Percentiles rank a stretch among this genome's conserved stretches.
Evolutionary conservation across 2,888 invertebrate species (phyloP).

Genomic region (Meghimatium bilineatum): DNA sequence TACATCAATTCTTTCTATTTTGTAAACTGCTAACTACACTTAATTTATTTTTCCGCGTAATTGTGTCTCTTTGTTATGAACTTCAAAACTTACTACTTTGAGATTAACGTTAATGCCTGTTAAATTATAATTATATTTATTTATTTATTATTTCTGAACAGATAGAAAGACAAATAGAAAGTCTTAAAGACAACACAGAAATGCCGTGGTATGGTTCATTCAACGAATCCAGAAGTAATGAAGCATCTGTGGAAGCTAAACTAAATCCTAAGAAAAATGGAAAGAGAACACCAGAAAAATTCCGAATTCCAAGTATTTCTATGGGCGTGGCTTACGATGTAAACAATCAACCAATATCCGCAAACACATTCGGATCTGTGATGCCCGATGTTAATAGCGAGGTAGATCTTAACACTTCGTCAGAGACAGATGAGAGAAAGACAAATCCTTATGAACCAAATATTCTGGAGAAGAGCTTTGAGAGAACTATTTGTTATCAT

Average conservation of each 20-base stretch:
- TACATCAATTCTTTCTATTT: too few relatives aligned
- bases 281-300: neutral
- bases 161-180: neutral
- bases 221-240: neutral
- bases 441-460: slow-evolving; percentile 38
- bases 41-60: too few relatives aligned
- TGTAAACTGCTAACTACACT: too few relatives aligned
- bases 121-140: too few relatives aligned
- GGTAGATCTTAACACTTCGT: slow-evolving; percentile 44
- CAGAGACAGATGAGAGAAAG: slow-evolving; percentile 40
- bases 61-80: too few relatives aligned
- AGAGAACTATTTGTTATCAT: slow-evolving; percentile 45
- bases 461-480: slow-evolving; percentile 45
- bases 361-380: slow-evolving; percentile 46
- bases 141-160: too few relatives aligned
- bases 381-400: slow-evolving; percentile 47
- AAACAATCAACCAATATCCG: slow-evolving; percentile 37
- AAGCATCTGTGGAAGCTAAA: neutral
- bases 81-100: too few relatives aligned
- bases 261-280: neutral
- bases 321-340: slow-evolving; percentile 38
- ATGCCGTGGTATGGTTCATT: slow-evolving; percentile 34
- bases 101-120: too few relatives aligned
- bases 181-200: neutral
- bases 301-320: slow-evolving; percentile 30